Percentiles rank a stretch among this genome's conserved stretches.
phyloP scores from a whole-genome alignment of 1,140 invertebrate species.

The Drosophila kohkoa region DNA sequence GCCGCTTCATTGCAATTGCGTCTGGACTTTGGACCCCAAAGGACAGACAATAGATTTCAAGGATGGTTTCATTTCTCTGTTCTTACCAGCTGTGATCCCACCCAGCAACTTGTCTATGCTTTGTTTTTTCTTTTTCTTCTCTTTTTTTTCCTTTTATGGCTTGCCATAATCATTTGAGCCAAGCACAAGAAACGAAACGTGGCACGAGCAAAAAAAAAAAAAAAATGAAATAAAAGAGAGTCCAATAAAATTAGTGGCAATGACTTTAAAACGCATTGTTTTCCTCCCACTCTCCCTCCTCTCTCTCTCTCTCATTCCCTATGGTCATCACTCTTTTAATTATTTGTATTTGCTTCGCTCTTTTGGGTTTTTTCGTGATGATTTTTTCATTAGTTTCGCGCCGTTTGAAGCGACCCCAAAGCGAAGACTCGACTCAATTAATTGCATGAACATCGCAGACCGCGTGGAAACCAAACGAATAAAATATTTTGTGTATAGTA shows the following conservation, averaged over 20 bases:
- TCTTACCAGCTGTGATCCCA: slow-evolving; percentile 40
- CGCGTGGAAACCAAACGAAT: slow-evolving; percentile 41
- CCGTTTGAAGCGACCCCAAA: slow-evolving; percentile 60
- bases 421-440: slow-evolving; percentile 57
- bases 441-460: slow-evolving; percentile 24
- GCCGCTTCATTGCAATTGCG: slow-evolving; percentile 58
- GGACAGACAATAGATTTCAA: slow-evolving; percentile 78
- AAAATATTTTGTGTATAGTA: slow-evolving; percentile 19
- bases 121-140: slow-evolving; percentile 45
- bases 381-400: slow-evolving; percentile 76
- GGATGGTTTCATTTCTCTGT: slow-evolving; percentile 74
- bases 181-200: slow-evolving; percentile 46
- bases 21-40: slow-evolving; percentile 48
- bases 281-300: slow-evolving; percentile 3
- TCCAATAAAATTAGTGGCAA: slow-evolving; percentile 78
- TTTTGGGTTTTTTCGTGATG: slow-evolving; percentile 55
- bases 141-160: slow-evolving; percentile 68
- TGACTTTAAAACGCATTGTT: slow-evolving; percentile 76
- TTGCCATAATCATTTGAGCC: slow-evolving; percentile 74
- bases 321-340: slow-evolving; percentile 11
- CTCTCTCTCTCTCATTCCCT: background rate
- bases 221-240: background rate
- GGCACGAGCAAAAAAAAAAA: slow-evolving; percentile 25
- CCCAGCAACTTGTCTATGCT: slow-evolving; percentile 27
- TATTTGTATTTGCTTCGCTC: slow-evolving; percentile 41